These are phyloP conservation scores for Notoglanidium macrostoma DNA, from an alignment of 2,797 vertebrate species.

Conservation along the genomic window DNA sequence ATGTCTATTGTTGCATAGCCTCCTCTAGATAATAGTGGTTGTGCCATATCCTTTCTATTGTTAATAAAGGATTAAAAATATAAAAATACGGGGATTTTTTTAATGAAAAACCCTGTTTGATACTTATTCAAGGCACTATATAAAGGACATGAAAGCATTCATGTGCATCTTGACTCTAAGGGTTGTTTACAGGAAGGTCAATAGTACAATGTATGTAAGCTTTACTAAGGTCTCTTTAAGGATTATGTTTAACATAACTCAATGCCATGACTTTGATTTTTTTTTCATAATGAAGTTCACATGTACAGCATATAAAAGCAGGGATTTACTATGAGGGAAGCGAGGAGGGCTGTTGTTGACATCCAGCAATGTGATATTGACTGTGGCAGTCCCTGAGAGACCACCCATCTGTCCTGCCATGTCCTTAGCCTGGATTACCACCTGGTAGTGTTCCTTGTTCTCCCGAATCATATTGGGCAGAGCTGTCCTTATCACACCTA, in stretches of 20 bases:
- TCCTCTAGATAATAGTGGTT: neutral
- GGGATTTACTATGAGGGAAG: slow-evolving; percentile 88
- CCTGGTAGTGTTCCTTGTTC: slow-evolving; percentile 92
- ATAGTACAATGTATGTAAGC: neutral
- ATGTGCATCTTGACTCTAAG: neutral
- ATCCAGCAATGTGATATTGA: slow-evolving; percentile 92
- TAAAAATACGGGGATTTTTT: neutral
- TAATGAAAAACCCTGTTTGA: neutral
- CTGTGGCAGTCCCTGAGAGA: slow-evolving; percentile 89
- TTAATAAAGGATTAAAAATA: neutral
- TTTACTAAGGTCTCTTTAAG: slow-evolving; percentile 8
- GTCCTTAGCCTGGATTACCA: slow-evolving; percentile 97
- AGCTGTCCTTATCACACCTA: slow-evolving; percentile 94
- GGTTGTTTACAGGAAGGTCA: slow-evolving; percentile 24
- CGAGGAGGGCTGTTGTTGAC: slow-evolving; percentile 96
- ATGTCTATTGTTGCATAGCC: neutral
- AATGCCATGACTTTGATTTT: neutral
- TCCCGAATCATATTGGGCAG: slow-evolving; percentile 95
- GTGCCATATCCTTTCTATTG: neutral
- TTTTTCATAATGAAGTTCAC: slow-evolving; percentile 1
- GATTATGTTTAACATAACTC: slow-evolving; percentile 11
- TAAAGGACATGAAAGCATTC: neutral
- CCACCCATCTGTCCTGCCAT: slow-evolving; percentile 99
- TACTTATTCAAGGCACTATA: neutral
- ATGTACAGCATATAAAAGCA: slow-evolving; percentile 13